Conservation (phyloP, 2,888 invertebrate species). For the Drosophila pegasa region DNA sequence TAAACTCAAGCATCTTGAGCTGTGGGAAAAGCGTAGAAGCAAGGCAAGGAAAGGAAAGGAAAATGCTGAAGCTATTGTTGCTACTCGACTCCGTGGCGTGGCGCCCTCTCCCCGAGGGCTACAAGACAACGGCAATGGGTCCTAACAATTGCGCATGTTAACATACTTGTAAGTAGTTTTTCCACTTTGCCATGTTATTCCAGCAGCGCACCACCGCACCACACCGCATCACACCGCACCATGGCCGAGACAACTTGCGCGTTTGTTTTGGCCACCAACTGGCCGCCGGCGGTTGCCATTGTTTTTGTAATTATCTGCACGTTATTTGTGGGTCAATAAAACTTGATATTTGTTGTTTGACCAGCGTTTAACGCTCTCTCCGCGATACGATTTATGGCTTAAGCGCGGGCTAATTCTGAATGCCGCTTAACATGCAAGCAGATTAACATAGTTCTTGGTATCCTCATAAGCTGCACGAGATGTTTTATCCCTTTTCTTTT, state of each 20-base stretch:
- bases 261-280: constrained; percentile 64
- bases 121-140: constrained; percentile 48
- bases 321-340: constrained; percentile 80
- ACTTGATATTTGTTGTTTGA: constrained; percentile 73
- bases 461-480: constrained; percentile 26
- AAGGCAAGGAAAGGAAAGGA: constrained; percentile 37
- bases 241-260: constrained; percentile 46
- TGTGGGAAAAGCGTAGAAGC: constrained; percentile 24
- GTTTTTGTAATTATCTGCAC: constrained; percentile 80
- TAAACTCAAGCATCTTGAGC: constrained; percentile 74
- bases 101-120: constrained; percentile 57
- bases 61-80: constrained; percentile 61
- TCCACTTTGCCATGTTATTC: constrained; percentile 68
- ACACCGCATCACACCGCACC: constrained; percentile 10
- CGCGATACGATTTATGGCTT: constrained; percentile 63
- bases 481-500: neutral
- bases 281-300: constrained; percentile 64
- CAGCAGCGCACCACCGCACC: constrained; percentile 36
- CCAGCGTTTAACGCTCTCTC: constrained; percentile 44
- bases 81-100: constrained; percentile 25
- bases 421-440: constrained; percentile 67
- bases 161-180: constrained; percentile 80
- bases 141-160: constrained; percentile 77
- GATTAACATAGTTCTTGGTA: constrained; percentile 39
- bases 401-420: constrained; percentile 64